Percentiles rank a stretch among this genome's conserved stretches.
Conservation (phyloP, 92 coral and sea anemone species). For the Porites lobata region DNA sequence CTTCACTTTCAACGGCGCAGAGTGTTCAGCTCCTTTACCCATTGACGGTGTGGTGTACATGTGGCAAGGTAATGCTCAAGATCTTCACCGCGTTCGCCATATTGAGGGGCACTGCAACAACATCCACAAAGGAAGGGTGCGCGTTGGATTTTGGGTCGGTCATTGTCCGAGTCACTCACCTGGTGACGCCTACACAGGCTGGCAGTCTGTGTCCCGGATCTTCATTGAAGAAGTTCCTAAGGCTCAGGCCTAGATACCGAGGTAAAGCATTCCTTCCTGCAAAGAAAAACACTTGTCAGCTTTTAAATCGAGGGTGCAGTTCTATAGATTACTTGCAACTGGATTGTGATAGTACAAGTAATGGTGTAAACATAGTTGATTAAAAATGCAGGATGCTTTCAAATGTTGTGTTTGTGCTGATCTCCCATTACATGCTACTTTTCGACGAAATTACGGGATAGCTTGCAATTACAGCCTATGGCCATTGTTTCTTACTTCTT, state of each 20-base stretch:
- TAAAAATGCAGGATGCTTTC: too few relatives aligned
- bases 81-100: slow-evolving; percentile 50
- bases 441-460: too few relatives aligned
- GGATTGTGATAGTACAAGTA: too few relatives aligned
- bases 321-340: too few relatives aligned
- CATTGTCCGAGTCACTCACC: not conserved
- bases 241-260: slow-evolving; percentile 1
- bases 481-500: too few relatives aligned
- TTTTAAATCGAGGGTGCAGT: too few relatives aligned
- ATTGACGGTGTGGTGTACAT: slow-evolving; percentile 54
- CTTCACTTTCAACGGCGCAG: slow-evolving; percentile 60
- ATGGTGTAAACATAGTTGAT: too few relatives aligned
- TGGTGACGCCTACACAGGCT: slow-evolving; percentile 24
- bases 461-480: too few relatives aligned
- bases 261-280: not conserved
- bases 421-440: too few relatives aligned
- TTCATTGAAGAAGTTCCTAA: slow-evolving; percentile 22
- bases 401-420: too few relatives aligned
- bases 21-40: slow-evolving; percentile 44
- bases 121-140: slow-evolving; percentile 41
- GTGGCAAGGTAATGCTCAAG: not conserved
- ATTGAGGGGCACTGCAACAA: slow-evolving; percentile 62
- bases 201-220: slow-evolving; percentile 38
- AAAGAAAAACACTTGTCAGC: not conserved
- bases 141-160: slow-evolving; percentile 46